Percentiles rank a stretch among this genome's conserved stretches.
These are phyloP conservation scores for Oikopleura vanhoeffeni DNA, from an alignment of 23 tunicate genomes.

Conservation along the genomic window DNA sequence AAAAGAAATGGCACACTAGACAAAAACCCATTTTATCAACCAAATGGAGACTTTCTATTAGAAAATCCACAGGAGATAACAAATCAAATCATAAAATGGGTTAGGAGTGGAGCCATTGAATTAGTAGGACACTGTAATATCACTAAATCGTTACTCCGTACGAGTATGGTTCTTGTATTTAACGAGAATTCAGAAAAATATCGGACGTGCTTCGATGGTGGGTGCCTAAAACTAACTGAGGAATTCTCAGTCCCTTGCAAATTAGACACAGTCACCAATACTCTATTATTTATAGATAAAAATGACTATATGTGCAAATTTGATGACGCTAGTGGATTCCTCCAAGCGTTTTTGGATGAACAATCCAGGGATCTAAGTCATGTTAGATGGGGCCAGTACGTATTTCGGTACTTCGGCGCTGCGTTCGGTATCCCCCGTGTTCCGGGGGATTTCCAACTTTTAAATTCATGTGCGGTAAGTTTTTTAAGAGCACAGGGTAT, in stretches of 20 bases:
- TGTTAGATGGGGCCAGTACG: background rate
- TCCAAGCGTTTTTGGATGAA: background rate
- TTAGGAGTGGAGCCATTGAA: background rate
- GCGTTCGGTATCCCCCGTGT: background rate
- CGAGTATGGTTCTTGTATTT: background rate
- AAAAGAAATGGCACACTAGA: background rate
- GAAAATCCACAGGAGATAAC: background rate
- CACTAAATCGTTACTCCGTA: background rate
- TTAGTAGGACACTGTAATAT: background rate
- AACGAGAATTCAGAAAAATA: background rate
- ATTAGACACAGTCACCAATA: background rate
- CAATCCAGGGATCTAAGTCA: background rate
- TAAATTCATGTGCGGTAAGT: background rate
- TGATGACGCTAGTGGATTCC: background rate
- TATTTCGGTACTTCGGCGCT: background rate
- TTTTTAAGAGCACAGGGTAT: background rate
- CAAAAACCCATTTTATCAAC: background rate
- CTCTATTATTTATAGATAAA: background rate
- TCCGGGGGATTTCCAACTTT: background rate
- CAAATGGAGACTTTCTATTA: background rate
- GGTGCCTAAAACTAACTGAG: background rate
- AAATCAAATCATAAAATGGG: background rate
- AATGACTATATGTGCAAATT: background rate
- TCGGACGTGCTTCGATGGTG: background rate
- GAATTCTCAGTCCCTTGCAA: background rate